These are phyloP conservation scores for Stylophora pistillata DNA, from an alignment of 64 coral and sea anemone genomes.

Conservation along the genomic window DNA sequence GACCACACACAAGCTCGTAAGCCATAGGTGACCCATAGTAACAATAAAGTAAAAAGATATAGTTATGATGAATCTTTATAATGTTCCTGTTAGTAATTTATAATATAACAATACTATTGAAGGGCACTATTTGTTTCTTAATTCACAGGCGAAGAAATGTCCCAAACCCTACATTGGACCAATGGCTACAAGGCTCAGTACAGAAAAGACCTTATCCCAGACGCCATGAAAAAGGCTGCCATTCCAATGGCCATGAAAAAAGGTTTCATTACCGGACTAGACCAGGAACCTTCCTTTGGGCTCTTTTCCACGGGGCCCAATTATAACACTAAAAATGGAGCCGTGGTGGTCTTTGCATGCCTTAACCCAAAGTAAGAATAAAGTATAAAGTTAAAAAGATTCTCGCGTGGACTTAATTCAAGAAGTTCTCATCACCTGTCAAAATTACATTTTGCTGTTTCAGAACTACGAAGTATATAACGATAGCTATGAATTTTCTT, in stretches of 20 bases:
- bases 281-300: conserved; percentile 66
- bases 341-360: conserved; percentile 75
- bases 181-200: conserved; percentile 83
- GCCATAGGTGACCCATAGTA: no score
- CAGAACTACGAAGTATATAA: no score
- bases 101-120: no score
- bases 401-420: no score
- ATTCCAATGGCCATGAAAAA: conserved; percentile 88
- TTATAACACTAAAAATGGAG: conserved; percentile 70
- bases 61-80: no score
- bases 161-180: conserved; percentile 82
- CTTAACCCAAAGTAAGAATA: conserved; percentile 72
- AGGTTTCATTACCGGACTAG: conserved; percentile 56
- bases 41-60: no score
- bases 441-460: no score
- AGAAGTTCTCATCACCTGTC: no score
- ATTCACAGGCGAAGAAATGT: conserved; percentile 52
- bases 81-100: no score
- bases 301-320: conserved; percentile 77
- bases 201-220: conserved; percentile 86
- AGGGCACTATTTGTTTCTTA: background rate
- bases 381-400: no score
- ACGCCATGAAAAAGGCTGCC: conserved; percentile 84
- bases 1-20: no score
- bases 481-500: no score